A percentile compares a stretch with the other conserved stretches of the same genome.
Evolutionary conservation across 2,113 vertebrate species (phyloP).

Genomic region (Nothocercus julius): DNA sequence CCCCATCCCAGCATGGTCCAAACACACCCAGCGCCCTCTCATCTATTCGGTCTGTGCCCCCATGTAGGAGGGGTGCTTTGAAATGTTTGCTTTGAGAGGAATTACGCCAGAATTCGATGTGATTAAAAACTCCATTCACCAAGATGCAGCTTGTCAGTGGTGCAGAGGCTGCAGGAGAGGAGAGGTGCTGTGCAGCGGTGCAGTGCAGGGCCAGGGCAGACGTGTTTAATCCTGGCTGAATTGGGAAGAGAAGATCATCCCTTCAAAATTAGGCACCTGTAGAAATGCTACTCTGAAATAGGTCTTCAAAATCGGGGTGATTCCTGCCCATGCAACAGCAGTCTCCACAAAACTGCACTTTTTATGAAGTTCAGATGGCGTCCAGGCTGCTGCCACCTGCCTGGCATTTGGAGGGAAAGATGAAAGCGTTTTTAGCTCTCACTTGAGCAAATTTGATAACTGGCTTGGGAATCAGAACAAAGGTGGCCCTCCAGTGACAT

Average conservation of each 20-base stretch:
- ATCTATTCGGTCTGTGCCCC: not conserved
- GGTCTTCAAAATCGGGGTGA: not conserved
- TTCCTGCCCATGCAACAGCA: not conserved
- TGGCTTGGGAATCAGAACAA: not conserved
- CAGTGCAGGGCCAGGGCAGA: not conserved
- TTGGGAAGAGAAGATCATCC: not conserved
- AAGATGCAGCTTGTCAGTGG: not conserved
- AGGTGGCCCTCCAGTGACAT: not conserved
- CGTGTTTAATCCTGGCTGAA: not conserved
- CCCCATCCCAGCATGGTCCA: not conserved
- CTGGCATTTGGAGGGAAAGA: not conserved
- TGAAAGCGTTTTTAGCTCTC: not conserved
- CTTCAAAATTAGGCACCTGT: not conserved
- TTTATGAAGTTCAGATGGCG: not conserved
- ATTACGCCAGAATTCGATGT: conserved; percentile 14
- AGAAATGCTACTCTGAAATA: not conserved
- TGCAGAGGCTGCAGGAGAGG: not conserved
- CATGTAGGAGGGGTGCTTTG: not conserved
- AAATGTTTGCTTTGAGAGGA: conserved; percentile 13
- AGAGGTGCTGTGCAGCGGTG: not conserved
- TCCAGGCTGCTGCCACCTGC: not conserved
- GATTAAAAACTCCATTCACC: conserved; percentile 40
- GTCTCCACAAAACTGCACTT: not conserved
- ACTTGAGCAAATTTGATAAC: conserved; percentile 2
- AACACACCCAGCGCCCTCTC: not conserved